Evolutionary conservation across 1,140 invertebrate species (phyloP).

Genomic region (Drosophila setifemur): DNA sequence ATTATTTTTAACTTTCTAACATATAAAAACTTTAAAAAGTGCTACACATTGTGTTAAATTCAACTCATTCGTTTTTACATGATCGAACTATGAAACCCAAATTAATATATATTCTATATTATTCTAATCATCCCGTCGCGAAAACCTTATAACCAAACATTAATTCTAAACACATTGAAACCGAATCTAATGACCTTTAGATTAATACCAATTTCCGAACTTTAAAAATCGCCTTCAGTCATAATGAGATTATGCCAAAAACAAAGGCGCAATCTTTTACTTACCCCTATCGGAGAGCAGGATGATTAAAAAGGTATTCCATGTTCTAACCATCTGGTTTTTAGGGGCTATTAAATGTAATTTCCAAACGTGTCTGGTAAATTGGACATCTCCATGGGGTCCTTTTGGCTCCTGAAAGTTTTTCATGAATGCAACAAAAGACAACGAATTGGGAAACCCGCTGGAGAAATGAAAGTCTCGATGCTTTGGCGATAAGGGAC

Average conservation of each 20-base stretch:
- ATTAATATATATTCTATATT: too few species aligned
- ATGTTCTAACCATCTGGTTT: background rate
- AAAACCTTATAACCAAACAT: too few species aligned
- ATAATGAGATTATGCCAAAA: conserved; percentile 18
- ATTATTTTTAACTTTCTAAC: too few species aligned
- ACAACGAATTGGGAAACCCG: conserved; percentile 43
- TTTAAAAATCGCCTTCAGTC: conserved; percentile 3
- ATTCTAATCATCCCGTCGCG: too few species aligned
- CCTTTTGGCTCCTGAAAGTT: conserved; percentile 11
- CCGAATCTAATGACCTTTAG: background rate
- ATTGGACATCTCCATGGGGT: conserved; percentile 4
- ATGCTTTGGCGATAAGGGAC: conserved; percentile 33
- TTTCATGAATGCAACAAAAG: conserved; percentile 50
- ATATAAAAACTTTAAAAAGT: too few species aligned
- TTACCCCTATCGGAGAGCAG: too few species aligned
- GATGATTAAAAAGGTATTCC: too few species aligned
- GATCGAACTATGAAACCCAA: too few species aligned
- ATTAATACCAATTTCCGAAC: background rate
- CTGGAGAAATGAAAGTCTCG: conserved; percentile 21
- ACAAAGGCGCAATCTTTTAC: too few species aligned
- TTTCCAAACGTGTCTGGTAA: background rate
- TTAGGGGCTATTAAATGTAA: rapidly evolving
- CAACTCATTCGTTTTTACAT: too few species aligned
- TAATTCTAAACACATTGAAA: too few species aligned
- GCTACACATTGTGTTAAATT: too few species aligned